phyloP scores from a whole-genome alignment of 2,113 vertebrate genomes.

The Poeciliopsis prolifica region DNA sequence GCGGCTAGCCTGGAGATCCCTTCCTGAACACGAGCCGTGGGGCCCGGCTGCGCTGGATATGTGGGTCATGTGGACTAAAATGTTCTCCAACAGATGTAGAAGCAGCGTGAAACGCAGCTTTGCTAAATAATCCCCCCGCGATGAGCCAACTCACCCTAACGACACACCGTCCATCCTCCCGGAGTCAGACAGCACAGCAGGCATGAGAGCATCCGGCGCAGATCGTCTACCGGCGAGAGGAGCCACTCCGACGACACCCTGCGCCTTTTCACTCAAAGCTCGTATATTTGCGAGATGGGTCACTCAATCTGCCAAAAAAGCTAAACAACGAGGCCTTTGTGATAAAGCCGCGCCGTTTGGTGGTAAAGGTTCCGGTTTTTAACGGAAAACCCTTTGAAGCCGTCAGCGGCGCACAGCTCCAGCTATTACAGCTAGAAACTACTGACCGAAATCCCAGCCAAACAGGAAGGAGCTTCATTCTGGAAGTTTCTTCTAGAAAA shows the following conservation, averaged over 20 bases:
- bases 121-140: slow-evolving; percentile 19
- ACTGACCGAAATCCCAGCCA: too few relatives aligned
- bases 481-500: too few relatives aligned
- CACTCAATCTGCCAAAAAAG: background rate
- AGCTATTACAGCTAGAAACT: too few relatives aligned
- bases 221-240: slow-evolving; percentile 11
- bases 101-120: slow-evolving; percentile 24
- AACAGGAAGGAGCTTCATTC: too few relatives aligned
- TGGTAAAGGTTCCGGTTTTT: background rate
- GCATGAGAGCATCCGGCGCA: slow-evolving; percentile 48
- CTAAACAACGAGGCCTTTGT: background rate
- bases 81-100: slow-evolving; percentile 9
- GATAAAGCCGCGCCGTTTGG: background rate
- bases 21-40: background rate
- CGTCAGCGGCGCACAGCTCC: too few relatives aligned
- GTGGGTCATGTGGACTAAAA: slow-evolving; percentile 4
- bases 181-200: slow-evolving; percentile 48
- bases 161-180: slow-evolving; percentile 74
- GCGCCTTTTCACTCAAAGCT: background rate
- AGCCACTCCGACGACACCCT: slow-evolving; percentile 2
- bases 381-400: too few relatives aligned
- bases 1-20: slow-evolving; percentile 30
- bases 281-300: background rate
- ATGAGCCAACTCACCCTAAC: slow-evolving; percentile 66
- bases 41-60: background rate